A percentile compares a stretch with the other conserved stretches of the same genome.
Evolutionary conservation across 2,113 vertebrate species (phyloP).

Genomic region (Microcebus griseorufus): DNA sequence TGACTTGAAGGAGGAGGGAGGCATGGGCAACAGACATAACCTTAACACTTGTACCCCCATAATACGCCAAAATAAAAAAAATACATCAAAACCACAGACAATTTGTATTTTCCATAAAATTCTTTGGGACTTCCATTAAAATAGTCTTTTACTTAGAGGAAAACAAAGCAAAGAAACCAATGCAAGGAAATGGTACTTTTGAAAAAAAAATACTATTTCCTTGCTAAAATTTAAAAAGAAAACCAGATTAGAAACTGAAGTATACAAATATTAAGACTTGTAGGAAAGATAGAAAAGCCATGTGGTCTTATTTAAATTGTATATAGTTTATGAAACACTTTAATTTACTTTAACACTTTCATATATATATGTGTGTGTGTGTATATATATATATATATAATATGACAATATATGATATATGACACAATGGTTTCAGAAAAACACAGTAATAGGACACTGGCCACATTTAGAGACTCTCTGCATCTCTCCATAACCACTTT

Average conservation of each 20-base stretch:
- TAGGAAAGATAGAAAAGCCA: background rate
- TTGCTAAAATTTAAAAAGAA: background rate
- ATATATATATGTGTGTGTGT: too few relatives aligned
- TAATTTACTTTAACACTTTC: background rate
- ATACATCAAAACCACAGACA: background rate
- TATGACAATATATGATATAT: background rate
- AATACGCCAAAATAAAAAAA: background rate
- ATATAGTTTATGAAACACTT: background rate
- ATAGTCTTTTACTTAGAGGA: background rate
- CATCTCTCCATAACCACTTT: background rate
- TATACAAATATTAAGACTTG: background rate
- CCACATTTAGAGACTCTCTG: background rate
- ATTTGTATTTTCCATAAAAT: background rate
- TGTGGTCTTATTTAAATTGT: background rate
- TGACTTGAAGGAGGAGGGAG: too few relatives aligned
- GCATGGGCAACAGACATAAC: too few relatives aligned
- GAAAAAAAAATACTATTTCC: background rate
- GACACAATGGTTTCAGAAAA: background rate
- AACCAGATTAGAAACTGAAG: background rate
- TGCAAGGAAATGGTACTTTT: background rate
- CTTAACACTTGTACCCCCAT: too few relatives aligned
- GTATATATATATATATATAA: background rate
- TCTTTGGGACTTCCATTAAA: background rate
- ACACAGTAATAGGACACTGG: background rate
- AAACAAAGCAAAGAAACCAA: background rate